These are phyloP conservation scores for Girardinichthys multiradiatus DNA, from an alignment of 2,113 vertebrate species.

Conservation along the genomic window DNA sequence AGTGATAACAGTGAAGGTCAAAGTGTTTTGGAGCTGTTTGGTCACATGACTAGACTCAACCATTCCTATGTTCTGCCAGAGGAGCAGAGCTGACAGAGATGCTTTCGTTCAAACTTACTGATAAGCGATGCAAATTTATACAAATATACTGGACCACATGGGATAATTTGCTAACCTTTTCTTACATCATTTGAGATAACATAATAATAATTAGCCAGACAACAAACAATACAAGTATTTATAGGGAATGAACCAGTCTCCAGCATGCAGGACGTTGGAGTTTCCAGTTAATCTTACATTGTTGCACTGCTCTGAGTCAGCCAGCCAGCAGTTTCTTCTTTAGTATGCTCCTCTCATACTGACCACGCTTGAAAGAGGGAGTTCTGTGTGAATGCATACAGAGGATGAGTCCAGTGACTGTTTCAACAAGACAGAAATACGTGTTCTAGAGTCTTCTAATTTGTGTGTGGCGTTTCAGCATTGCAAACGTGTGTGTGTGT, in stretches of 20 bases:
- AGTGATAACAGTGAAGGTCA: constrained; percentile 72
- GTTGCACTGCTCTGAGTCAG: constrained; percentile 59
- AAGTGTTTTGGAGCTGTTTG: constrained; percentile 63
- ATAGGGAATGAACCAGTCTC: not conserved
- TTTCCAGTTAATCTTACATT: constrained; percentile 31
- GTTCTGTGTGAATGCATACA: constrained; percentile 43
- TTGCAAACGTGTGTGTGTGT: constrained; percentile 17
- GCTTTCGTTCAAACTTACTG: constrained; percentile 12
- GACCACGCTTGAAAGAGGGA: constrained; percentile 55
- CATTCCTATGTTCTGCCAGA: constrained; percentile 34
- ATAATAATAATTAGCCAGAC: not conserved
- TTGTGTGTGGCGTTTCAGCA: constrained; percentile 3
- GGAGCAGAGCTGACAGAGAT: constrained; percentile 31
- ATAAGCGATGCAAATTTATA: constrained; percentile 18
- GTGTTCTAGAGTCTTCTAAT: constrained; percentile 41
- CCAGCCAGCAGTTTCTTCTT: constrained; percentile 56
- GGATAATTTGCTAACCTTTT: not conserved
- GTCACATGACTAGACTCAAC: constrained; percentile 67
- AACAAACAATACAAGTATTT: not conserved
- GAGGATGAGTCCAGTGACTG: constrained; percentile 34
- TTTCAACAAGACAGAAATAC: constrained; percentile 12
- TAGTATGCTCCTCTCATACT: constrained; percentile 76
- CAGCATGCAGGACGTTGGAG: constrained; percentile 18
- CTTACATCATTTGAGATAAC: not conserved
- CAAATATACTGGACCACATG: not conserved